phyloP scores from a whole-genome alignment of 2,113 vertebrate genomes.

The Chinchilla lanigera region DNA sequence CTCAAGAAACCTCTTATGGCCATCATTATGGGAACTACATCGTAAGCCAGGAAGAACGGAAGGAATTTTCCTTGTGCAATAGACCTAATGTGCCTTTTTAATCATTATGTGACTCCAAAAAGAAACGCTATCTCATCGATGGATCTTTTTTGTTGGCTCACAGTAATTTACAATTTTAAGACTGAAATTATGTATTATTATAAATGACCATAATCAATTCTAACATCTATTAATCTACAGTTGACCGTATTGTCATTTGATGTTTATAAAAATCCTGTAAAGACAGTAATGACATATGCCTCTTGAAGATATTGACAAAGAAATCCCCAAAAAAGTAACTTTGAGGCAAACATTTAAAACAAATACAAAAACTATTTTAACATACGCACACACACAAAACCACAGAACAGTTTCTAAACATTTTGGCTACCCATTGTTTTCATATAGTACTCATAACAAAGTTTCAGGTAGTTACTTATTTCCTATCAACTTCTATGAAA shows the following conservation, averaged over 20 bases:
- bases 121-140: neutral
- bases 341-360: neutral
- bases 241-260: neutral
- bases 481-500: neutral
- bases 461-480: neutral
- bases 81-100: neutral
- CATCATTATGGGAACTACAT: neutral
- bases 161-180: neutral
- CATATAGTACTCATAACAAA: neutral
- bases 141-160: neutral
- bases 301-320: neutral
- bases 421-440: neutral
- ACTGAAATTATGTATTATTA: neutral
- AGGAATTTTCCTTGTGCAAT: neutral
- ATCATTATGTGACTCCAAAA: neutral
- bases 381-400: neutral
- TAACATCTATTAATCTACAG: neutral
- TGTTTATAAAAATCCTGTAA: conserved; percentile 14
- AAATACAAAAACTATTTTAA: neutral
- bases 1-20: neutral
- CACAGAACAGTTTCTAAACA: neutral
- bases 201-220: neutral
- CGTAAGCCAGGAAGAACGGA: neutral
- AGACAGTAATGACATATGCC: neutral
- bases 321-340: neutral